These are phyloP conservation scores for Austrofundulus limnaeus DNA, from an alignment of 2,113 vertebrate species.

Conservation along the genomic window DNA sequence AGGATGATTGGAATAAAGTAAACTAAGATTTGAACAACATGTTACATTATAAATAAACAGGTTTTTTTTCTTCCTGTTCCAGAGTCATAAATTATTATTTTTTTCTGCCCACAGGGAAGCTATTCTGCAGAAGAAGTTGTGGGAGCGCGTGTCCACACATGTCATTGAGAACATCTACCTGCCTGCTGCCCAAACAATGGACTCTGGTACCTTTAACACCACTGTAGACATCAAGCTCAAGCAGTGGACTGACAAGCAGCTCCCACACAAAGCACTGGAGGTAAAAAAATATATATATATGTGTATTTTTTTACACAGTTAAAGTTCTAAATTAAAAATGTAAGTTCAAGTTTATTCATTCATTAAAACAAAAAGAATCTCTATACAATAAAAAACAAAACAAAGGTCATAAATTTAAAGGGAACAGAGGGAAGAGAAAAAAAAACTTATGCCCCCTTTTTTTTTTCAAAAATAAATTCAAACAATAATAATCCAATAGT, in stretches of 20 bases:
- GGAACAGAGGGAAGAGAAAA: no score
- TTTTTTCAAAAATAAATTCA: no score
- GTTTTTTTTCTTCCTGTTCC: background rate
- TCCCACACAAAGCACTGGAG: slow-evolving; percentile 97
- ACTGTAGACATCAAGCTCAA: slow-evolving; percentile 98
- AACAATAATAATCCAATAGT: no score
- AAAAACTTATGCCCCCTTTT: no score
- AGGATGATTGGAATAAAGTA: background rate
- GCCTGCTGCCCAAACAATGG: slow-evolving; percentile 94
- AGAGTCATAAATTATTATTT: background rate
- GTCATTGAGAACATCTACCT: slow-evolving; percentile 99
- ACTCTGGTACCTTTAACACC: slow-evolving; percentile 97
- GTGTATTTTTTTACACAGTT: no score
- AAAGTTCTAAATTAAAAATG: no score
- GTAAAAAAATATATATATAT: slow-evolving; percentile 62
- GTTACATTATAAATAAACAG: background rate
- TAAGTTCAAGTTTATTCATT: no score
- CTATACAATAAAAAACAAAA: no score
- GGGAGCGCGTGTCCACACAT: slow-evolving; percentile 97
- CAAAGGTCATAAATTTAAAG: no score
- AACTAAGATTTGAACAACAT: background rate
- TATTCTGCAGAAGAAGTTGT: slow-evolving; percentile 94
- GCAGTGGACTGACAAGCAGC: slow-evolving; percentile 98
- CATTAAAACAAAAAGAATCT: no score
- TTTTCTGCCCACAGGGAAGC: slow-evolving; percentile 85